Base-by-base conservation (phyloP, 2,113 vertebrate genomes). In the Alouatta palliata region DNA sequence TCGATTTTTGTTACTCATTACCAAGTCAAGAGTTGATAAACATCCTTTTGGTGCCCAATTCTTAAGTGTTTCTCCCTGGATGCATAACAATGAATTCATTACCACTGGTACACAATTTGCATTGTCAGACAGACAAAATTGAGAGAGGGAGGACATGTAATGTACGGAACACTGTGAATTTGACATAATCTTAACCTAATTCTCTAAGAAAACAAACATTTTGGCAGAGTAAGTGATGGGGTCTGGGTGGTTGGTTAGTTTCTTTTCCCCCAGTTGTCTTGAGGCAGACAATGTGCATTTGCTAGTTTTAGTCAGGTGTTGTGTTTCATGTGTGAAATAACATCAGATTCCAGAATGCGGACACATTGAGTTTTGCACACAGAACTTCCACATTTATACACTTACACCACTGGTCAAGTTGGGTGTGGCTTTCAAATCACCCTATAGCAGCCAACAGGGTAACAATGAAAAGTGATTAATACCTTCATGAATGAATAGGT, bases 41-140 rank as follows among this genome's bases (percentile, higher is more conserved):
- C 98, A 99, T 99, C 98, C 98, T 98, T 99, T 99, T 99, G 98
- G 98, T 99, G 98, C 99, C 98, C 99, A 99, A 99, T 99, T 99
- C 99, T 99, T 99, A 99, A 99, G 98, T 98, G 98, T 99, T 99
- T 99, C 97, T 99, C 98, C 98, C 98, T 99, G 98, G 98, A 98
- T 98, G 98, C 99, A 99, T 98, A 98, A 98, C 98, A 99, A 99
- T 98, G 98, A 98, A 98, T 98, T 99, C 98, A 98, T 99, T 99
- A 99, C 98, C 99, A 99, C 99, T 99, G 99, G 98, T 99, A 99
- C 98, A 98, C 98, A 98, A 98, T 99, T 98, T 98, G 98, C 98
- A 99, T 98, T 97, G 98, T 99, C 98, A 99, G 98, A 98, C 98
- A 98, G 98, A 98, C 97, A 98, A 98, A 98, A 98, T 96, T 97